Evolutionary conservation across 2,888 invertebrate genomes (phyloP).

Genomic region (Xanthia icteritia): DNA sequence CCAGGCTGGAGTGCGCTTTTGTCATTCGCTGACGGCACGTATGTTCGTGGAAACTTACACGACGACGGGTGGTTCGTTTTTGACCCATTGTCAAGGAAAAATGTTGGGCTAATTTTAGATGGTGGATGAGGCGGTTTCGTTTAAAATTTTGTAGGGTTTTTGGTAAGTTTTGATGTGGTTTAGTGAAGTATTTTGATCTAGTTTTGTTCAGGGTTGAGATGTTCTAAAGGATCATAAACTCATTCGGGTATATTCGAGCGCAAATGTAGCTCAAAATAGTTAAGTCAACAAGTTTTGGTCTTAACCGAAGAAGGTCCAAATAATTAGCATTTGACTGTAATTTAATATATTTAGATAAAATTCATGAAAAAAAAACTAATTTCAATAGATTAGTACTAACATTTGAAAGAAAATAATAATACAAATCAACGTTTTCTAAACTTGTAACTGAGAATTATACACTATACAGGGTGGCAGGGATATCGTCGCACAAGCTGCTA

Average conservation of each 20-base stretch:
- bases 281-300: background rate
- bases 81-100: conserved; percentile 55
- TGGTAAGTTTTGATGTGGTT: background rate
- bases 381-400: too few relatives aligned
- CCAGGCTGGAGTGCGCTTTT: conserved; percentile 69
- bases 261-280: background rate
- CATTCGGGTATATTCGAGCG: background rate
- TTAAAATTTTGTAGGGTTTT: conserved; percentile 1
- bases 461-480: too few relatives aligned
- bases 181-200: background rate
- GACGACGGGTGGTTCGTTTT: conserved; percentile 35
- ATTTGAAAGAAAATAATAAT: too few relatives aligned
- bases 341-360: too few relatives aligned
- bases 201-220: too few relatives aligned
- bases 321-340: background rate
- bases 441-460: background rate
- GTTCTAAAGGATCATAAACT: background rate
- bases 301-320: background rate
- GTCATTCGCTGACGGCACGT: conserved; percentile 64
- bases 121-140: background rate
- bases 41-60: conserved; percentile 52
- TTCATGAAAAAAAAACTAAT: too few relatives aligned
- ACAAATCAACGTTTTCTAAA: background rate
- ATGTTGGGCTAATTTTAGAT: conserved; percentile 51
- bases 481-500: too few relatives aligned